Conservation (phyloP, 2,888 invertebrate species). For the Sialis fuliginosa region DNA sequence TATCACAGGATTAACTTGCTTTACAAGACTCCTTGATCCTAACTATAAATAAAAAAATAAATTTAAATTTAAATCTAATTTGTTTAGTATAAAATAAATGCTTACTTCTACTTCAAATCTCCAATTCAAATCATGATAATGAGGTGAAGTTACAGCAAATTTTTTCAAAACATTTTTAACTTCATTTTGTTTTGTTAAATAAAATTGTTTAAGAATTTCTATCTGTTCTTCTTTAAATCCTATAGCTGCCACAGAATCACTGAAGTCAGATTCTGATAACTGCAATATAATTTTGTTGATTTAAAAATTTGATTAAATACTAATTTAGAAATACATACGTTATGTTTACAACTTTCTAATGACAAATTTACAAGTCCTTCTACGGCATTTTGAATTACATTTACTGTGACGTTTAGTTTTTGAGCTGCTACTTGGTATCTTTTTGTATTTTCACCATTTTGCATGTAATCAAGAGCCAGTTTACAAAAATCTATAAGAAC, state of each 20-base stretch:
- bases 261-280: slow-evolving; percentile 29
- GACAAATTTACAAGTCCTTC: slow-evolving; percentile 58
- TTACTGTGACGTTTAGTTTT: slow-evolving; percentile 35
- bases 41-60: slow-evolving; percentile 21
- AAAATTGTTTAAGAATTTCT: slow-evolving; percentile 37
- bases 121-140: slow-evolving; percentile 44
- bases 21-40: slow-evolving; percentile 35
- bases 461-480: slow-evolving; percentile 43
- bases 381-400: slow-evolving; percentile 41
- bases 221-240: slow-evolving; percentile 44
- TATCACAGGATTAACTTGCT: slow-evolving; percentile 38
- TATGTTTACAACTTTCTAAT: slow-evolving; percentile 49
- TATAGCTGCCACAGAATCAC: slow-evolving; percentile 26
- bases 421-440: slow-evolving; percentile 43
- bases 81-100: neutral
- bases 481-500: slow-evolving; percentile 55
- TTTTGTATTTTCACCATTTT: slow-evolving; percentile 45
- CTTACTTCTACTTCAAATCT: slow-evolving; percentile 41
- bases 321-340: slow-evolving; percentile 29
- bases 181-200: slow-evolving; percentile 34
- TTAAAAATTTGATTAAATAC: slow-evolving; percentile 1
- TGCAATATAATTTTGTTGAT: slow-evolving; percentile 14
- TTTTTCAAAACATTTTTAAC: slow-evolving; percentile 30
- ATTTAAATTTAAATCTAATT: neutral
- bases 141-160: slow-evolving; percentile 25